phyloP scores from a whole-genome alignment of 1,140 invertebrate species.

The Muscidifurax raptorellus region DNA sequence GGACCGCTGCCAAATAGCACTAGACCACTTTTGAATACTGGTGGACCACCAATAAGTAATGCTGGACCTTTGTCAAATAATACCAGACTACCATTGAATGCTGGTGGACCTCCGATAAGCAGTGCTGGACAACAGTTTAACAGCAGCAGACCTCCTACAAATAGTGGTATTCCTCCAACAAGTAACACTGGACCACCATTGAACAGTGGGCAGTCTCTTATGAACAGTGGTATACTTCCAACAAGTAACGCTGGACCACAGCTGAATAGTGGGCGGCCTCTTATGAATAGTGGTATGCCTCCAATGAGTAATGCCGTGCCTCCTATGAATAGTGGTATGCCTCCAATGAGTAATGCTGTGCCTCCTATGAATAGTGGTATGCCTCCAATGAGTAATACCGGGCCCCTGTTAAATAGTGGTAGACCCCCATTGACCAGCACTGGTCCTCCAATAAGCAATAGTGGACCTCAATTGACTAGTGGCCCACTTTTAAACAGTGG shows the following conservation, averaged over 20 bases:
- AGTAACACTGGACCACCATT: not conserved
- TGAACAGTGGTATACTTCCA: not conserved
- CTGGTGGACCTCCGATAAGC: not conserved
- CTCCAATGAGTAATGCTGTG: not conserved
- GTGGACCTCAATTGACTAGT: not conserved
- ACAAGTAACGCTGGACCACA: not conserved
- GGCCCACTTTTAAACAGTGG: conserved; percentile 4
- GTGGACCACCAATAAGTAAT: not conserved
- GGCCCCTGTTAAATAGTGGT: not conserved
- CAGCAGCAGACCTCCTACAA: not conserved
- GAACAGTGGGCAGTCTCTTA: not conserved
- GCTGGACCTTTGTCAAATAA: not conserved
- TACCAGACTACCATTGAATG: not conserved
- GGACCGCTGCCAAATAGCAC: not conserved
- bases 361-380: not conserved
- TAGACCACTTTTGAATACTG: not conserved
- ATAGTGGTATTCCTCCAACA: not conserved
- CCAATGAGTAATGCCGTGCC: not conserved
- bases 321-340: not conserved
- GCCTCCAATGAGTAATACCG: not conserved
- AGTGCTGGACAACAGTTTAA: conserved; percentile 8
- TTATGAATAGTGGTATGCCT: not conserved
- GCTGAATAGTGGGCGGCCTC: not conserved
- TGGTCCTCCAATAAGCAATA: too few relatives aligned
- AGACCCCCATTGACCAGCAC: not conserved